Evolutionary conservation across 2,113 vertebrate genomes (phyloP).

Genomic region (Microcebus ravelobensis): DNA sequence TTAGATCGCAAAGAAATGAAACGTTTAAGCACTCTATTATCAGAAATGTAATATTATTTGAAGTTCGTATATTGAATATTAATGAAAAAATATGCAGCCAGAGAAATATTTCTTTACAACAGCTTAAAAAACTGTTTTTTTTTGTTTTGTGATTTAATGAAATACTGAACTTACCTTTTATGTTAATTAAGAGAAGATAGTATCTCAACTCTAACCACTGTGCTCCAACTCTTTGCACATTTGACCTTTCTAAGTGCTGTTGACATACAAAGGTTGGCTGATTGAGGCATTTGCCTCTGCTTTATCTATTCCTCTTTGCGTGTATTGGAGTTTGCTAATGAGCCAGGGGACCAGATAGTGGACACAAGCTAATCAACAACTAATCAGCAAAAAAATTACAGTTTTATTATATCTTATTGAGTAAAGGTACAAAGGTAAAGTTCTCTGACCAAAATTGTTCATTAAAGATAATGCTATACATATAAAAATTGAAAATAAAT

Average conservation of each 20-base stretch:
- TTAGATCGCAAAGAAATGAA: conserved; percentile 67
- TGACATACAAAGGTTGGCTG: background rate
- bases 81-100: background rate
- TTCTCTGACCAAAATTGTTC: background rate
- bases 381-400: background rate
- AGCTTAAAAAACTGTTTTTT: conserved; percentile 22
- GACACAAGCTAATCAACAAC: background rate
- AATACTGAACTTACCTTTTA: background rate
- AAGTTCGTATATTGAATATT: background rate
- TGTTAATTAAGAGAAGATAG: background rate
- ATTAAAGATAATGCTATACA: background rate
- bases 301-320: background rate
- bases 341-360: background rate
- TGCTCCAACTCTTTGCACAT: background rate
- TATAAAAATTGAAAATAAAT: background rate
- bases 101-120: conserved; percentile 25
- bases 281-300: background rate
- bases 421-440: background rate
- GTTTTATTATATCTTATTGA: background rate
- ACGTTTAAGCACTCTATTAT: background rate
- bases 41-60: conserved; percentile 23
- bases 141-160: conserved; percentile 16
- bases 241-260: background rate
- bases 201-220: background rate
- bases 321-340: background rate